Evolutionary conservation across 2,888 invertebrate genomes (phyloP), one percentile per base, ranked within the genome.

Genomic region (Dasypogon diadema): DNA sequence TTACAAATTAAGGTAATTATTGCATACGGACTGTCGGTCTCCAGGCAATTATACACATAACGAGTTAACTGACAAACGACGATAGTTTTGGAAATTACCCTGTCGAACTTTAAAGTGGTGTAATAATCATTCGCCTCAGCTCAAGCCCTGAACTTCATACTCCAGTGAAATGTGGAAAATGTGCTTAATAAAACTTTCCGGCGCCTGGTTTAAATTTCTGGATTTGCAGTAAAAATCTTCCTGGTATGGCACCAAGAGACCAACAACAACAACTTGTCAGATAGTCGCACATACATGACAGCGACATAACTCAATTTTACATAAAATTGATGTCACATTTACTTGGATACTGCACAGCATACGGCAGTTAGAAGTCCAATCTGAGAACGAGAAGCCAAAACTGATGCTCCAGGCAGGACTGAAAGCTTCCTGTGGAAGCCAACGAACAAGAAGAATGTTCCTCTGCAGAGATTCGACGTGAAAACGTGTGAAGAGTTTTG

Each of bases 251-350:
- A 24, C n/a, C n/a, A n/a, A n/a, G n/a, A 56, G 24, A 22, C 34
- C 30, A 37, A 24, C 24, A n/a, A 56, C 73, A 51, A 12, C 51
- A 56, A 73, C 55, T 73, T 73, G 73, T 73, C 73, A 73, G 73
- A 55, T 37, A 56, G 21, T 73, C 73, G 10, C 24, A 42, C 34
- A 26, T 73, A 73, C 56, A 56, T 73, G 56, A 73, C 73, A 73
- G 42, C 24, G 56, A 56, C 56, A 73, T 73, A 73, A 73, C 73
- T 73, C 73, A 73, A 73, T 73, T 73, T 73, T 73, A 73, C 73
- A 73, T 56, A 73, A 56, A 73, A 73, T 73, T 73, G 73, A 73
- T 56, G 73, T 54, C 73, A 34, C 42, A 55, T 55, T 73, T 73
- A 73, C 73, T 73, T 42, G 55, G 42, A 34, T 70, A 70, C 70